phyloP scores from a whole-genome alignment of 2,113 vertebrate genomes.

The Dicaeum eximium region DNA sequence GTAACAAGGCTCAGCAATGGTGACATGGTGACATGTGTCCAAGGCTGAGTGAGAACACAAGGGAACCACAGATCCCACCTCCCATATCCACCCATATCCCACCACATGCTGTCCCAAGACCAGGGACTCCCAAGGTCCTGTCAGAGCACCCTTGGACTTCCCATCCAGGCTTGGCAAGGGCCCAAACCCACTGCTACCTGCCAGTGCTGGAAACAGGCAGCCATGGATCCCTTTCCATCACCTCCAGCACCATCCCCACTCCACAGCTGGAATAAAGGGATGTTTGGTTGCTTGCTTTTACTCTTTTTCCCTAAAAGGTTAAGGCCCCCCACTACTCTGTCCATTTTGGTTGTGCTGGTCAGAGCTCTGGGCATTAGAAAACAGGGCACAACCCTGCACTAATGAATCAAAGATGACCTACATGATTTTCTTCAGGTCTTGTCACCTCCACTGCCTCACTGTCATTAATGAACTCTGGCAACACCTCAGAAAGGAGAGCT shows the following conservation, averaged over 20 bases:
- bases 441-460: not conserved
- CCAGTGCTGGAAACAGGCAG: not conserved
- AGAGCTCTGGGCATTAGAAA: not conserved
- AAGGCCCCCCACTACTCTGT: not conserved
- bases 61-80: not conserved
- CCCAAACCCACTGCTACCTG: not conserved
- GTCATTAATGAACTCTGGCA: not conserved
- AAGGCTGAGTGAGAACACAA: fast-evolving
- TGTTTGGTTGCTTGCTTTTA: not conserved
- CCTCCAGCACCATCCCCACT: fast-evolving
- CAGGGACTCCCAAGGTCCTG: fast-evolving
- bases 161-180: not conserved
- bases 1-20: fast-evolving
- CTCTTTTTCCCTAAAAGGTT: not conserved
- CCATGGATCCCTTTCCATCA: not conserved
- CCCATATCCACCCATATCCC: fast-evolving
- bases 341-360: not conserved
- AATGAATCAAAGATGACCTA: not conserved
- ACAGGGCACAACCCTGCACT: not conserved
- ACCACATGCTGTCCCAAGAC: fast-evolving
- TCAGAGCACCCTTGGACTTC: not conserved
- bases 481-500: not conserved
- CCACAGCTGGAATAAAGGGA: not conserved
- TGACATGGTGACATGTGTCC: not conserved
- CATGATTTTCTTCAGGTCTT: not conserved